Evolutionary conservation across 1,140 invertebrate genomes (phyloP).

Genomic region (Drosophila subobscura): DNA sequence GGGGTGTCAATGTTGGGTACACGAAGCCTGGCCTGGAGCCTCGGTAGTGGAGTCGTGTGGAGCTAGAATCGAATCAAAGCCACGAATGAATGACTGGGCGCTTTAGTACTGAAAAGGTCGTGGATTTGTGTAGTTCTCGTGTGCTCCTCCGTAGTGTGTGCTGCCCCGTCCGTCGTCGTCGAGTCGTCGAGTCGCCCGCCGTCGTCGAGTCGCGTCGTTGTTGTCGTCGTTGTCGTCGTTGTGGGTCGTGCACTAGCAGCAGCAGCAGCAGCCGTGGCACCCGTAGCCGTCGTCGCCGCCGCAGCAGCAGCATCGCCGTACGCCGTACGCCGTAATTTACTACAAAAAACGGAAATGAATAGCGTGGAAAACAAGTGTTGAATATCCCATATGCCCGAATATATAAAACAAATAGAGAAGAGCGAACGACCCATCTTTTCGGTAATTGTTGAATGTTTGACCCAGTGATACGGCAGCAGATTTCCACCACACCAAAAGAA

Average conservation of each 20-base stretch:
- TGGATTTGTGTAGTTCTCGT: conserved; percentile 82
- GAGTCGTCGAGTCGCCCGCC: conserved; percentile 14
- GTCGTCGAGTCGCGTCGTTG: conserved; percentile 22
- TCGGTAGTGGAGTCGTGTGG: too few relatives aligned
- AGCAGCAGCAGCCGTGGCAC: neutral
- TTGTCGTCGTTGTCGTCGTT: conserved; percentile 24
- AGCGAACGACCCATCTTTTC: too few relatives aligned
- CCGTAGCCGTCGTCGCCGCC: conserved; percentile 23
- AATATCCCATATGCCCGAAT: too few relatives aligned
- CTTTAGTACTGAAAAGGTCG: conserved; percentile 83
- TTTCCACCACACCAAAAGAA: too few relatives aligned
- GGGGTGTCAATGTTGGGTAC: neutral
- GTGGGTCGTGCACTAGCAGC: conserved; percentile 5
- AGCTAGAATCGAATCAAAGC: conserved; percentile 38
- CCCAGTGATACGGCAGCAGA: too few relatives aligned
- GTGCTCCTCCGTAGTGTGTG: conserved; percentile 11
- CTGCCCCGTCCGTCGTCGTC: conserved; percentile 30
- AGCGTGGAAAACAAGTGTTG: conserved; percentile 3
- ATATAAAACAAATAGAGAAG: too few relatives aligned
- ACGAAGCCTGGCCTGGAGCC: too few relatives aligned
- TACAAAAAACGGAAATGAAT: neutral
- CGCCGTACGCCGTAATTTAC: neutral
- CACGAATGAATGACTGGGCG: conserved; percentile 72
- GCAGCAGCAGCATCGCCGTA: conserved; percentile 21
- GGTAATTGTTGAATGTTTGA: too few relatives aligned